A percentile compares a stretch with the other conserved stretches of the same genome.
These are phyloP conservation scores for Phenganax subtilis DNA, from an alignment of 92 coral and sea anemone genomes.

Conservation along the genomic window DNA sequence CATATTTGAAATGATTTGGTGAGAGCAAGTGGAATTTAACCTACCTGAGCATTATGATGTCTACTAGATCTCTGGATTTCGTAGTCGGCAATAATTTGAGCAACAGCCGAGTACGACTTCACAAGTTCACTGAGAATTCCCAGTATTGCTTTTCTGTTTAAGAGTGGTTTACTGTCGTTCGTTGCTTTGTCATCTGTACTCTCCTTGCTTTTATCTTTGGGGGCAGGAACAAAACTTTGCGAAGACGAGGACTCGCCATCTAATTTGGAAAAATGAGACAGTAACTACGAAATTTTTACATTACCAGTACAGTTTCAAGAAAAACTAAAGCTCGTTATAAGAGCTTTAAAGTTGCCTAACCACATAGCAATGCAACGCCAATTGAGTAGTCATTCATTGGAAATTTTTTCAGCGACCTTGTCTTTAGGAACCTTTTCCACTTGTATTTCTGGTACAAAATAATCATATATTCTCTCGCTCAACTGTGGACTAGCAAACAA, in stretches of 20 bases:
- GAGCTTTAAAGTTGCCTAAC: too few relatives aligned
- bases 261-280: not conserved
- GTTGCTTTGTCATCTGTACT: constrained; percentile 44
- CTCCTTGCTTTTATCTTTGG: constrained; percentile 22
- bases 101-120: constrained; percentile 88
- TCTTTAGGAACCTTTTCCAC: too few relatives aligned
- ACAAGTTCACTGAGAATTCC: constrained; percentile 82
- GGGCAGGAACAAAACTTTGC: constrained; percentile 51
- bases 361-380: too few relatives aligned
- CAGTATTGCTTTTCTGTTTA: constrained; percentile 78
- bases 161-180: constrained; percentile 62
- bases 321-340: not conserved
- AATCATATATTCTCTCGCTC: too few relatives aligned
- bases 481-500: not conserved
- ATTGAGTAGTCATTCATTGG: too few relatives aligned
- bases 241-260: constrained; percentile 55
- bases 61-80: constrained; percentile 19
- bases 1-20: not conserved
- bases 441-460: too few relatives aligned
- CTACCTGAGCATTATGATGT: constrained; percentile 23
- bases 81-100: constrained; percentile 89
- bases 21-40: not conserved
- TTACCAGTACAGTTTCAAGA: constrained; percentile 19
- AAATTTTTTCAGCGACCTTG: too few relatives aligned
- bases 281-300: not conserved